phyloP scores from a whole-genome alignment of 30 jellyfish, hydroid and myxozoan genomes.

The Hydra vulgaris region DNA sequence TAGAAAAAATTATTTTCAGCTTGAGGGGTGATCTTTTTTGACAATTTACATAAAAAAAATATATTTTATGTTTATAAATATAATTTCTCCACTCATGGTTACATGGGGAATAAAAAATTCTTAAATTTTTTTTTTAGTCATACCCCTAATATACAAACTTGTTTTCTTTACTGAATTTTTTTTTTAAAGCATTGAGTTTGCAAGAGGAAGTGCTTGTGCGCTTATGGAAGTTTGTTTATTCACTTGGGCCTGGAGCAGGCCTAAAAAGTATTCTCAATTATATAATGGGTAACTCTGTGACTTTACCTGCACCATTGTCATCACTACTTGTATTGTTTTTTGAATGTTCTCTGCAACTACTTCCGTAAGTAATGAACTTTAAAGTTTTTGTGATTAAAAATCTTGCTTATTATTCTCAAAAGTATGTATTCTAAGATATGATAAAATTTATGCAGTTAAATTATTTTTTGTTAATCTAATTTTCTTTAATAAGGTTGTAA shows the following conservation, averaged over 20 bases:
- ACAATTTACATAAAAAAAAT: no score
- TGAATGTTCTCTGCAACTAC: constrained; percentile 75
- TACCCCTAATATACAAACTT: no score
- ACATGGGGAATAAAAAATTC: no score
- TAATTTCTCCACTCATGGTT: no score
- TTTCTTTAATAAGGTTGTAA: no score
- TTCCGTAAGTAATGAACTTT: constrained; percentile 72
- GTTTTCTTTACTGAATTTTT: no score
- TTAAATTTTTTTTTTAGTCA: no score
- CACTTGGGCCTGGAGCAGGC: constrained; percentile 98
- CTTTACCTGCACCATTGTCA: constrained; percentile 54
- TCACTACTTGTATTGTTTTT: constrained; percentile 77
- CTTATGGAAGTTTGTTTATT: constrained; percentile 73
- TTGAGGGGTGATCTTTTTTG: no score
- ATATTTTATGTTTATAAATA: no score
- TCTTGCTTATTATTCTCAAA: not conserved
- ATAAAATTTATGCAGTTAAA: no score
- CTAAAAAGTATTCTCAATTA: constrained; percentile 66
- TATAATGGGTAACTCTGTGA: constrained; percentile 48
- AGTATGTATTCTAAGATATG: no score
- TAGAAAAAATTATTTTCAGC: no score
- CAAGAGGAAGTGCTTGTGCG: constrained; percentile 73
- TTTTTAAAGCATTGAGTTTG: constrained; percentile 64
- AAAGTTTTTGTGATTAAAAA: not conserved
- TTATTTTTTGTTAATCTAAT: not conserved